phyloP scores from a whole-genome alignment of 2,888 invertebrate genomes.

The Allophyes oxyacanthae region DNA sequence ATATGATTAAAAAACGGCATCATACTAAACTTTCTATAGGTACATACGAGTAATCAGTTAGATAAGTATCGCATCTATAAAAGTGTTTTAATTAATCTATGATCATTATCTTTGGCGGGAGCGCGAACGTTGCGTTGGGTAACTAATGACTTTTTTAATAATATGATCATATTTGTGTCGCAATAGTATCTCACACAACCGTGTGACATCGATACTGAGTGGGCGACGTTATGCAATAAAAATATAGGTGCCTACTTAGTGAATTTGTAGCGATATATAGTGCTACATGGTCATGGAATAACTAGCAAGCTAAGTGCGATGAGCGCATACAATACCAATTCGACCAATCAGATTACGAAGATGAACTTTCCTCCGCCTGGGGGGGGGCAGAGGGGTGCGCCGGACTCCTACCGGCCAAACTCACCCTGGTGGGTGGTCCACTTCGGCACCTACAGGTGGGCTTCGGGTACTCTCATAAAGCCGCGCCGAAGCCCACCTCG shows the following conservation, averaged over 20 bases:
- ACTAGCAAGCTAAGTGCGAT: no score
- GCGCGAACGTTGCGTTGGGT: conserved; percentile 21
- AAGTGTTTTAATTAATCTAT: conserved; percentile 45
- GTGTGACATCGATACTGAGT: conserved; percentile 17
- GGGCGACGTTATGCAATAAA: conserved; percentile 6
- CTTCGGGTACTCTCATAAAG: no score
- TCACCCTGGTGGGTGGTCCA: no score
- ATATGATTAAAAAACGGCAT: conserved; percentile 1
- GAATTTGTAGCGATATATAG: neutral
- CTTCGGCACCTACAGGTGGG: no score
- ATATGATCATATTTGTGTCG: conserved; percentile 21
- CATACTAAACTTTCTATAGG: conserved; percentile 21
- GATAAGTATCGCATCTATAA: conserved; percentile 34
- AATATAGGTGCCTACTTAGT: neutral
- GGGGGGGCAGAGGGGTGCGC: no score
- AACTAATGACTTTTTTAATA: conserved; percentile 34
- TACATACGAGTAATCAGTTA: conserved; percentile 25
- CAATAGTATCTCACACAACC: conserved; percentile 11
- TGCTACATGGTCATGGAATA: no score
- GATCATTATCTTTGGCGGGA: conserved; percentile 37
- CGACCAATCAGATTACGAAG: no score
- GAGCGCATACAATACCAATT: no score
- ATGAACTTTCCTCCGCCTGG: no score
- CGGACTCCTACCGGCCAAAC: no score
- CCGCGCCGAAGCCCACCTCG: no score